Evolutionary conservation across 2,113 vertebrate genomes (phyloP), one percentile per base, ranked within the genome.

Genomic region (Montifringilla adamsi): DNA sequence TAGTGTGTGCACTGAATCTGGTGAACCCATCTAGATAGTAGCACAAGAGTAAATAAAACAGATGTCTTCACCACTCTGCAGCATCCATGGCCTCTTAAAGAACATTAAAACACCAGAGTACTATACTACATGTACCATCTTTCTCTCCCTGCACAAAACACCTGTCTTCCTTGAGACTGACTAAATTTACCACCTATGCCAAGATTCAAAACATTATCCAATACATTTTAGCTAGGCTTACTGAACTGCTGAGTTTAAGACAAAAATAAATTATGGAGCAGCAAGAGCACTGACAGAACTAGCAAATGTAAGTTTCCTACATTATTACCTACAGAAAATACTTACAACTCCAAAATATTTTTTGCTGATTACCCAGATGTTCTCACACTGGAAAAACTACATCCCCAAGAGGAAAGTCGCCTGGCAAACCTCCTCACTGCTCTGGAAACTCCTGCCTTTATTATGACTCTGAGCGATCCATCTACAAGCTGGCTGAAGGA

Each of bases 21-120:
- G 76, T 87, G 83, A 95, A 85, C 82, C 49, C 67, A 86, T 66
- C 88, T 73, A 83, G 81, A 89, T 85, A 58, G 62, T 44, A 93
- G 78, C 49, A 50, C 16, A 47, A 46, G 28, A 92, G 89, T 80
- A 90, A 93, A 94, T 8, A 76, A 83, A 90, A 47, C 39, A 73
- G 72, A 56, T 5, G 31, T 41, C 84, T 81, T 49, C 37, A 22
- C 43, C 2, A 10, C 41, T 84, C 43, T 75, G 69, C 70, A 88
- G 93, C 41, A 85, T 53, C 78, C 21, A 0, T 37, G n/a, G 63
- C 59, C 80, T 89, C 83, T 37, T 37, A n/a, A 84, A 81, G 47
- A 74, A 69, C 30, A 9, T 43, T 31, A 41, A 53, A 87, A 41
- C 20, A 52, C 15, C 15, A 9, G 26, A 62, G 20, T 39, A 69